Evolutionary conservation across 1,140 invertebrate genomes (phyloP), one percentile per base, ranked within the genome.

Genomic region (Euglossa dilemma): DNA sequence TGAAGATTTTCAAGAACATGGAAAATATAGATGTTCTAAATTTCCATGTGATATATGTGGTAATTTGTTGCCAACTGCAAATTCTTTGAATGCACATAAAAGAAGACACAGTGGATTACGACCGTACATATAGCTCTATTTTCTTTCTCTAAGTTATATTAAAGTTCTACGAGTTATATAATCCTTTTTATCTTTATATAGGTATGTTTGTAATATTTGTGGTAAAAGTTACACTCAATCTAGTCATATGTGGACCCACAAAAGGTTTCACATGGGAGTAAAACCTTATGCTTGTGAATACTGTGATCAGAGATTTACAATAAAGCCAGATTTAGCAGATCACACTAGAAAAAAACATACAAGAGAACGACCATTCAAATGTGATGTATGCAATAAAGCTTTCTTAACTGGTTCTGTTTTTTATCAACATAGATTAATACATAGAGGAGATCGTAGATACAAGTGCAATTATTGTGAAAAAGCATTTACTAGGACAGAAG

Each of bases 361-460:
- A 5, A 96, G 96, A 8, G 96, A 97, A 80, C 94, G 96, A 6
- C 97, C 97, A 9, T 97, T 97, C 90, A 95, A 96, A 75, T 97
- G 97, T 77, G 93, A 95, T 45, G 95, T 96, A 12, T 97, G 97
- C 88, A 95, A 95, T 52, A 97, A 97, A 90, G 95, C 95, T 25
- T 97, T 97, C 86, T 95, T 97, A 1, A 97, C 96, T 7, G 96
- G 96, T 0, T 96, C 96, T 9, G 96, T 97, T 23, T 96, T 96
- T 70, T 96, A 97, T 76, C 96, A 97, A 85, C 96, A 97, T 93
- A 95, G 97, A 86, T 93, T 97, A 2, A 97, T 97, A 61, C 97
- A 98, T 91, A 97, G 97, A 0, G 97, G 98, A 1, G 98, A 98
- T 92, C 93, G 97, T 66, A 96, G 97, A 43, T 97, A 97, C 91